These are phyloP conservation scores for Acrossocheilus fasciatus DNA, from an alignment of 2,797 vertebrate species.

Conservation along the genomic window DNA sequence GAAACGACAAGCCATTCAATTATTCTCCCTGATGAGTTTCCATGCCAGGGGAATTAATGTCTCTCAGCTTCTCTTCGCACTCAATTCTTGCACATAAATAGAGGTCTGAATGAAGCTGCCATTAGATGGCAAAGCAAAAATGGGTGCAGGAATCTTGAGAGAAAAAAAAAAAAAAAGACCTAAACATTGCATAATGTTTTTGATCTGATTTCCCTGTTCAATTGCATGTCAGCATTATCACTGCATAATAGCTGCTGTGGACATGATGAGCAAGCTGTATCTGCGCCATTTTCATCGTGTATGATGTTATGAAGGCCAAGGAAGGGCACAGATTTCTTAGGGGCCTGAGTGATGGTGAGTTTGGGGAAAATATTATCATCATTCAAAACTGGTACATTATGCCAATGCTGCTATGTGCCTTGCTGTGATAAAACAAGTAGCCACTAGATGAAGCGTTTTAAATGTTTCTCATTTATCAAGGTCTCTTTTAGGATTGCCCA, in stretches of 20 bases:
- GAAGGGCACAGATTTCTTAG: not conserved
- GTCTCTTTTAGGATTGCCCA: not conserved
- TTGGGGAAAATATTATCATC: constrained; percentile 32
- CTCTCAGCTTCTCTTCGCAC: constrained; percentile 44
- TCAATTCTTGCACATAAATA: constrained; percentile 54
- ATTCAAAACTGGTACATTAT: constrained; percentile 36
- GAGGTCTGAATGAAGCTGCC: constrained; percentile 49
- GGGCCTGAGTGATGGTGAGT: not conserved
- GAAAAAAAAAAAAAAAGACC: not conserved
- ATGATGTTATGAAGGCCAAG: constrained; percentile 2
- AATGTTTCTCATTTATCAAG: not conserved
- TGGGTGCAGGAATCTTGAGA: not conserved
- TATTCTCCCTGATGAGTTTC: constrained; percentile 66
- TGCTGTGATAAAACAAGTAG: constrained; percentile 6
- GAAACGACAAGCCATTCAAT: constrained; percentile 61
- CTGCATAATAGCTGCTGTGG: constrained; percentile 2
- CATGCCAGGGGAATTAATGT: constrained; percentile 63
- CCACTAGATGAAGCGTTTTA: not conserved
- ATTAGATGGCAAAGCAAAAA: constrained; percentile 21
- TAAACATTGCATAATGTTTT: constrained; percentile 18
- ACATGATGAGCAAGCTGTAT: not conserved
- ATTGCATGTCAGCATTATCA: constrained; percentile 24
- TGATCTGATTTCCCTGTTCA: not conserved
- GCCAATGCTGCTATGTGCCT: not conserved
- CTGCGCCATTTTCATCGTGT: constrained; percentile 16